Evolutionary conservation across 2,113 vertebrate genomes (phyloP).

Genomic region (Bubo bubo): DNA sequence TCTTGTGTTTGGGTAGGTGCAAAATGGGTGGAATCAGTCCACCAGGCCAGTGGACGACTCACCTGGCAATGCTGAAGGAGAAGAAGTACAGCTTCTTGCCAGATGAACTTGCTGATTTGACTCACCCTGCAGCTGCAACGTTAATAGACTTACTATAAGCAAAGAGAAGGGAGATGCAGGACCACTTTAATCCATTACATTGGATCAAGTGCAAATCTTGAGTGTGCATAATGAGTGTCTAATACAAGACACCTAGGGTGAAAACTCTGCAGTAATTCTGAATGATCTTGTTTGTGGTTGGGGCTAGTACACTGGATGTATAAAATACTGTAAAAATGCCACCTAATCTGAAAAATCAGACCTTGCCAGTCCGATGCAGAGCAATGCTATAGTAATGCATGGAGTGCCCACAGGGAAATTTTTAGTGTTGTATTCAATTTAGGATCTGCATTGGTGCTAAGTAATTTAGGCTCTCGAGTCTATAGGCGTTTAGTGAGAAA

Average conservation of each 20-base stretch:
- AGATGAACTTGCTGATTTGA: neutral
- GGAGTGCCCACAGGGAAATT: neutral
- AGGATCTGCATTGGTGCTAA: neutral
- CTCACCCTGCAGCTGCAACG: neutral
- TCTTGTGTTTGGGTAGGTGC: neutral
- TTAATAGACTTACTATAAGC: neutral
- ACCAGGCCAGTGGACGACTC: neutral
- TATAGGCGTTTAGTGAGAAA: neutral
- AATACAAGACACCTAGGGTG: neutral
- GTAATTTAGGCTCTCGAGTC: neutral
- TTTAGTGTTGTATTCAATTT: neutral
- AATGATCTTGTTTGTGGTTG: neutral
- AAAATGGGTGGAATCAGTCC: neutral
- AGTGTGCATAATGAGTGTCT: neutral
- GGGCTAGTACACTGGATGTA: neutral
- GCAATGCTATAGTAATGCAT: neutral
- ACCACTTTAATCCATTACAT: neutral
- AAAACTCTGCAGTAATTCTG: neutral
- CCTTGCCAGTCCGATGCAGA: neutral
- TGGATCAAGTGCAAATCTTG: neutral
- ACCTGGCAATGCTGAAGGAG: neutral
- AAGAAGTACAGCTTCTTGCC: neutral
- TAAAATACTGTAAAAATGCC: neutral
- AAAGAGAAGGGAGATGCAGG: neutral
- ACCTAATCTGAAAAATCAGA: neutral